Conservation (phyloP, 2,888 invertebrate genomes). For the Himalopsyche japonica region DNA sequence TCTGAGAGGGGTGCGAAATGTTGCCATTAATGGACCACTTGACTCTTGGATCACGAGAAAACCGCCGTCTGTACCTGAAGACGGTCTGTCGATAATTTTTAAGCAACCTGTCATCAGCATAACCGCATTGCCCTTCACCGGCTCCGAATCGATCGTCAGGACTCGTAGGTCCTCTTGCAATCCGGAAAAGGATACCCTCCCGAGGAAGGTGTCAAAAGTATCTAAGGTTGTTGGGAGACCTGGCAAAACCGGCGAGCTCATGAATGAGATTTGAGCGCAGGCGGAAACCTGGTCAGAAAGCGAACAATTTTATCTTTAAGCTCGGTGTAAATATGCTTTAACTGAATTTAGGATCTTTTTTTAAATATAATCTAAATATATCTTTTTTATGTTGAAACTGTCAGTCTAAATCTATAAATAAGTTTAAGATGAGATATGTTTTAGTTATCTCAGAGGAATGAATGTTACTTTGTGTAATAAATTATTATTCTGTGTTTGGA, state of each 20-base stretch:
- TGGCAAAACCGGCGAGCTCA: slow-evolving; percentile 30
- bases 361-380: slow-evolving; percentile 21
- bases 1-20: slow-evolving; percentile 19
- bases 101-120: slow-evolving; percentile 37
- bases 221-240: slow-evolving; percentile 28
- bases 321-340: slow-evolving; percentile 35
- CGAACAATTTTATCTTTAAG: slow-evolving; percentile 32
- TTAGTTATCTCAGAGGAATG: slow-evolving; percentile 29
- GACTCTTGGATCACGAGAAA: slow-evolving; percentile 34
- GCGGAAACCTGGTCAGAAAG: slow-evolving; percentile 5
- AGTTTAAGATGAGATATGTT: slow-evolving; percentile 28
- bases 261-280: slow-evolving; percentile 37
- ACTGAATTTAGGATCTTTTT: slow-evolving; percentile 31
- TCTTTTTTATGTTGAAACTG: slow-evolving; percentile 16
- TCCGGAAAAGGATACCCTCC: slow-evolving; percentile 27
- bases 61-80: not conserved
- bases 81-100: slow-evolving; percentile 4
- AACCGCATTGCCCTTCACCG: slow-evolving; percentile 42
- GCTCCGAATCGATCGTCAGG: slow-evolving; percentile 44
- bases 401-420: slow-evolving; percentile 1
- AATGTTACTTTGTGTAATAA: not conserved
- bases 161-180: slow-evolving; percentile 44
- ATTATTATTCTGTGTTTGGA: slow-evolving; percentile 3
- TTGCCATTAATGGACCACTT: slow-evolving; percentile 31
- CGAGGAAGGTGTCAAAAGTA: slow-evolving; percentile 25